Percentiles rank a stretch among this genome's conserved stretches.
Conservation (phyloP, 2,888 invertebrate genomes). For the Pterobdella sp. region DNA sequence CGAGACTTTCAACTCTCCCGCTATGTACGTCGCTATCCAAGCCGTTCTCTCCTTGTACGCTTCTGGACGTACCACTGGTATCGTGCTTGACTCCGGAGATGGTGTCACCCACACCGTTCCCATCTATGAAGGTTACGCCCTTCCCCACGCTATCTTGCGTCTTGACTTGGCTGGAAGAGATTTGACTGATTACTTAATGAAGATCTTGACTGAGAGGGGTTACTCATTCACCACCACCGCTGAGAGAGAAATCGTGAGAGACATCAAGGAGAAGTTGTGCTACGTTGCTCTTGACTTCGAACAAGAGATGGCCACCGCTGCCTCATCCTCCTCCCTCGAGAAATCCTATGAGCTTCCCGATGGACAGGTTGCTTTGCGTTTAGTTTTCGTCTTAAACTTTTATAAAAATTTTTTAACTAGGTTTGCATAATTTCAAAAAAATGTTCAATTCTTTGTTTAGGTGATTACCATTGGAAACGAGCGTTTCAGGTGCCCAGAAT, state of each 20-base stretch:
- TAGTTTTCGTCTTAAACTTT: neutral
- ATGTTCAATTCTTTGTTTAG: neutral
- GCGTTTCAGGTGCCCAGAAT: conserved; percentile 46
- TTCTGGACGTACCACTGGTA: conserved; percentile 85
- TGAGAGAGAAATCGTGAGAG: conserved; percentile 56
- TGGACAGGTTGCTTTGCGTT: conserved; percentile 40
- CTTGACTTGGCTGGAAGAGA: conserved; percentile 90
- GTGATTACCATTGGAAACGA: conserved; percentile 49
- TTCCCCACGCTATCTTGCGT: conserved; percentile 92
- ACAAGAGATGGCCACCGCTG: conserved; percentile 45
- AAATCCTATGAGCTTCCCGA: conserved; percentile 49
- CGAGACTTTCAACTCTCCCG: conserved; percentile 63
- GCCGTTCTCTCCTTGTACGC: conserved; percentile 84
- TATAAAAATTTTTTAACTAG: neutral
- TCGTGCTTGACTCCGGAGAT: conserved; percentile 86
- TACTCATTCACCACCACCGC: conserved; percentile 55
- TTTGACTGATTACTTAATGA: conserved; percentile 92
- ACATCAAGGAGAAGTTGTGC: conserved; percentile 76
- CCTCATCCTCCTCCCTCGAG: conserved; percentile 43
- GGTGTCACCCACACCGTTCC: conserved; percentile 92
- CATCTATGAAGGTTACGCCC: conserved; percentile 85
- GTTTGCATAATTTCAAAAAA: neutral
- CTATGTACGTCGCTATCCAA: conserved; percentile 80
- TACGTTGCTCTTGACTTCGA: conserved; percentile 47
- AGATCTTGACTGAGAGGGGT: conserved; percentile 59